Evolutionary conservation across 2,113 vertebrate genomes (phyloP).

Genomic region (Oophaga pumilio): DNA sequence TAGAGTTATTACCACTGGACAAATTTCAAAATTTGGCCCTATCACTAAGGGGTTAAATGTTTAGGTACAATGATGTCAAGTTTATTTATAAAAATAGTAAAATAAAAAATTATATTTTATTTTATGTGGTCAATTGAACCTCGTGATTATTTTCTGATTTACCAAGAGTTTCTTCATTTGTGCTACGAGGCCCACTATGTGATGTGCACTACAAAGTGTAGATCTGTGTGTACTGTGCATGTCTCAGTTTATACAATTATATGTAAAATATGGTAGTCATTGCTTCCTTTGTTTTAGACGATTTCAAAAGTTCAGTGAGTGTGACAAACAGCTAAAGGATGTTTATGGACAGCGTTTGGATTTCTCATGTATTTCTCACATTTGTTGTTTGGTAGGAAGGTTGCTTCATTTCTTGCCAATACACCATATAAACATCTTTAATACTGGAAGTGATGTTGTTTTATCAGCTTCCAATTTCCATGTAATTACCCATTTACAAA

Average conservation of each 20-base stretch:
- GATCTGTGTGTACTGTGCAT: neutral
- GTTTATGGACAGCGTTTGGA: neutral
- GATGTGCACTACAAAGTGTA: neutral
- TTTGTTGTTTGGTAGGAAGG: neutral
- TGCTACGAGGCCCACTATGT: neutral
- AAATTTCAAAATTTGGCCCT: too few relatives aligned
- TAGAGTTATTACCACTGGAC: too few relatives aligned
- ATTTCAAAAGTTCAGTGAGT: neutral
- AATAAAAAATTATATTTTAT: too few relatives aligned
- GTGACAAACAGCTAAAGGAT: neutral
- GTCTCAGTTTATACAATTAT: neutral
- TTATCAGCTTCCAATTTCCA: neutral
- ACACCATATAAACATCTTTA: neutral
- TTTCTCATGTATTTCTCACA: slow-evolving; percentile 1
- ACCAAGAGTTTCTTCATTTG: neutral
- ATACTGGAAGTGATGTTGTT: neutral
- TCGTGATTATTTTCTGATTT: too few relatives aligned
- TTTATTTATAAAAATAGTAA: too few relatives aligned
- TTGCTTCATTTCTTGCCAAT: neutral
- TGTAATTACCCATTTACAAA: neutral
- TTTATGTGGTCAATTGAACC: too few relatives aligned
- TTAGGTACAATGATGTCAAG: neutral
- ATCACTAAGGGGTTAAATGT: too few relatives aligned
- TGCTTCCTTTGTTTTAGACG: neutral
- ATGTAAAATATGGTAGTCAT: neutral